Conservation (phyloP, 2,888 invertebrate genomes). For the Hymenopus coronatus region DNA sequence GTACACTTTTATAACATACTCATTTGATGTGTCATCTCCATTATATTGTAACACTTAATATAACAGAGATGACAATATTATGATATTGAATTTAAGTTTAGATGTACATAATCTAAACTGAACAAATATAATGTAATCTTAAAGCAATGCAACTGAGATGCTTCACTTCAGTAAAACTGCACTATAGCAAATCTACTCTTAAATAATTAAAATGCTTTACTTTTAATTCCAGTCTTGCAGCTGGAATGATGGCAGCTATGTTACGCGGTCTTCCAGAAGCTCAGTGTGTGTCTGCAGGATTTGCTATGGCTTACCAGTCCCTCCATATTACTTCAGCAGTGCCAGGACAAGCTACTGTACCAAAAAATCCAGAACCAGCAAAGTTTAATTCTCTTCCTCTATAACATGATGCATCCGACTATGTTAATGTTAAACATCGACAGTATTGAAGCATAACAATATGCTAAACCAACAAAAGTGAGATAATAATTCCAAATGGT, state of each 20-base stretch:
- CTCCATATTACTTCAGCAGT: constrained; percentile 60
- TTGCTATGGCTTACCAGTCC: constrained; percentile 60
- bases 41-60: too few relatives aligned
- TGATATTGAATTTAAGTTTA: too few relatives aligned
- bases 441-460: neutral
- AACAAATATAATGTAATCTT: too few relatives aligned
- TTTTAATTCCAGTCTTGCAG: constrained; percentile 40
- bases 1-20: too few relatives aligned
- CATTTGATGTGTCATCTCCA: too few relatives aligned
- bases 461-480: too few relatives aligned
- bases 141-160: too few relatives aligned
- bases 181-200: neutral
- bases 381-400: neutral
- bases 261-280: constrained; percentile 56
- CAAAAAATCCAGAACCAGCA: neutral
- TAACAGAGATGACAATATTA: too few relatives aligned
- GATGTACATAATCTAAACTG: too few relatives aligned
- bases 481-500: too few relatives aligned
- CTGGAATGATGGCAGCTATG: constrained; percentile 64
- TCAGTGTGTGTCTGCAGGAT: constrained; percentile 59
- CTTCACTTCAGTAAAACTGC: neutral
- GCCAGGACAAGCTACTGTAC: constrained; percentile 42
- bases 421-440: neutral
- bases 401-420: neutral
- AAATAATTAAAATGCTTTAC: constrained; percentile 4